Evolutionary conservation across 2,888 invertebrate genomes (phyloP).

Genomic region (Tenthredo distinguenda): DNA sequence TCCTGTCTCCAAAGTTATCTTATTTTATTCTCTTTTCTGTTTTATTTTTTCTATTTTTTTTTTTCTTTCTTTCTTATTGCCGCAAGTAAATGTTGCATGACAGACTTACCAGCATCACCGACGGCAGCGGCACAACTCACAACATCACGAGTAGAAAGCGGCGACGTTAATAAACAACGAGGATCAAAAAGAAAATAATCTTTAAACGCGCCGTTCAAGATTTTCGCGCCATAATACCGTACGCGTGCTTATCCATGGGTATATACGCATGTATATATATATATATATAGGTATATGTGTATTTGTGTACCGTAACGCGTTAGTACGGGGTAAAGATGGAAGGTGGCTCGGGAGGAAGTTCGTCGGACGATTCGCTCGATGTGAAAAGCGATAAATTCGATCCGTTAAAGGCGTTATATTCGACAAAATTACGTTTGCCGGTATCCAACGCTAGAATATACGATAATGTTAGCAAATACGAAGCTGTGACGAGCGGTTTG

Average conservation of each 20-base stretch:
- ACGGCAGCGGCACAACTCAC: neutral
- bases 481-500: slow-evolving; percentile 76
- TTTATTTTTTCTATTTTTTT: neutral
- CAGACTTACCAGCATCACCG: neutral
- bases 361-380: slow-evolving; percentile 79
- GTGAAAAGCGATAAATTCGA: slow-evolving; percentile 83
- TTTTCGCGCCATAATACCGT: neutral
- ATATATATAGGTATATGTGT: neutral
- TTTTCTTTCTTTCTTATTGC: neutral
- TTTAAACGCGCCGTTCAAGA: neutral
- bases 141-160: neutral
- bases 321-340: slow-evolving; percentile 64
- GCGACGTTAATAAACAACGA: neutral
- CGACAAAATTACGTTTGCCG: slow-evolving; percentile 80
- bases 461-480: slow-evolving; percentile 86
- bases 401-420: slow-evolving; percentile 85
- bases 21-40: neutral
- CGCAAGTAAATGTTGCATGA: neutral
- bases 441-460: slow-evolving; percentile 81
- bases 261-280: neutral
- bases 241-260: neutral
- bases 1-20: neutral
- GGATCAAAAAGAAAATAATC: neutral
- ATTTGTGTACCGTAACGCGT: neutral
- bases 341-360: slow-evolving; percentile 64